A percentile compares a stretch with the other conserved stretches of the same genome.
Evolutionary conservation across 1,140 invertebrate genomes (phyloP).

Genomic region (Lasioglossum albipes): DNA sequence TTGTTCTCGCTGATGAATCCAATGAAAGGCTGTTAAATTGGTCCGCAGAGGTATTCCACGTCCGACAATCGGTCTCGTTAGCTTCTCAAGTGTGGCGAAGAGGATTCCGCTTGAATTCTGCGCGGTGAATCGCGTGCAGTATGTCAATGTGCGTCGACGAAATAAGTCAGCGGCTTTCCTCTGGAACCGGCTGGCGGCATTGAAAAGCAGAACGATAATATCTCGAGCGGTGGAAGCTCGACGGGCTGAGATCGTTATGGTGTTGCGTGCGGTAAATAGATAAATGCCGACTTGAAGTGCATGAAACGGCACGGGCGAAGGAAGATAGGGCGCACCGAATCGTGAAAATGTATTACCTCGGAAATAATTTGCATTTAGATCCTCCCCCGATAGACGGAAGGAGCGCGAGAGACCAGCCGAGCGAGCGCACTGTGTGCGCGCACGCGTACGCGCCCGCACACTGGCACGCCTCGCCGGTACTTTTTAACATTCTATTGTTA

Average conservation of each 20-base stretch:
- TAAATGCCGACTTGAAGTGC: slow-evolving; percentile 45
- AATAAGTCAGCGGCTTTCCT: slow-evolving; percentile 30
- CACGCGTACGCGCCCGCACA: too few relatives aligned
- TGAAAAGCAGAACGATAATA: slow-evolving; percentile 34
- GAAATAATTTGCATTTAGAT: slow-evolving; percentile 51
- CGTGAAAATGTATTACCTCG: slow-evolving; percentile 45
- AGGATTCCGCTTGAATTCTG: too few relatives aligned
- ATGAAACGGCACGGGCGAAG: slow-evolving; percentile 27
- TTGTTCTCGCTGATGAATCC: too few relatives aligned
- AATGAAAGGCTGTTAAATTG: too few relatives aligned
- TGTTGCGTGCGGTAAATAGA: slow-evolving; percentile 47
- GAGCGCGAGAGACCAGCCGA: not conserved
- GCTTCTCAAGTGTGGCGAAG: not conserved
- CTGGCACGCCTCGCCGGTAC: not conserved
- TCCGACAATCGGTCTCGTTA: not conserved
- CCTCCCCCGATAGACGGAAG: slow-evolving; percentile 9
- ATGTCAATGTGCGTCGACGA: not conserved
- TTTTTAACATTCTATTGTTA: slow-evolving; percentile 18
- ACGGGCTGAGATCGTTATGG: slow-evolving; percentile 21
- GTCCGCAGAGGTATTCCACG: too few relatives aligned
- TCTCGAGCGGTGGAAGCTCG: slow-evolving; percentile 12
- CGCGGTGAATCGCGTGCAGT: not conserved
- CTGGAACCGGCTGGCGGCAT: slow-evolving; percentile 7
- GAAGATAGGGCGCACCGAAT: slow-evolving; percentile 33
- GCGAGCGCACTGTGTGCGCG: too few relatives aligned